Evolutionary conservation across 2,113 vertebrate species (phyloP).

Genomic region (Anolis sagrei): DNA sequence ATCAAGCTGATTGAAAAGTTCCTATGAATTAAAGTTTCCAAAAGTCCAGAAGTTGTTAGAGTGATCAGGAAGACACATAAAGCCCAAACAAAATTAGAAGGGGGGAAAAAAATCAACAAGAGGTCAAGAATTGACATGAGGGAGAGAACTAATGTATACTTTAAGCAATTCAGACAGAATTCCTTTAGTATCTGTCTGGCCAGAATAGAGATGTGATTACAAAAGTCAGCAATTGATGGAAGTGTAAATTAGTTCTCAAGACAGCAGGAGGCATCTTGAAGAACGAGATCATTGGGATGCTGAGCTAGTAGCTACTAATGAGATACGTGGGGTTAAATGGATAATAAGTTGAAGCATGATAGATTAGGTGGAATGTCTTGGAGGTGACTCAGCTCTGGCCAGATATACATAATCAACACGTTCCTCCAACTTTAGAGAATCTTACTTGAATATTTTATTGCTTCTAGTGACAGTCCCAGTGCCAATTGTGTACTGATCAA

Average conservation of each 20-base stretch:
- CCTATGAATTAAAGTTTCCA: neutral
- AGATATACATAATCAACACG: neutral
- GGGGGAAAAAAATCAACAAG: neutral
- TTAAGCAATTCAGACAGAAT: constrained; percentile 22
- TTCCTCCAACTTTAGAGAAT: neutral
- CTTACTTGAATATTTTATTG: neutral
- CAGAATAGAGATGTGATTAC: constrained; percentile 26
- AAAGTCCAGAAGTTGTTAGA: neutral
- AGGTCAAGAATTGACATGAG: neutral
- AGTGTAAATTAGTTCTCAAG: constrained; percentile 20
- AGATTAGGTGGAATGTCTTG: neutral
- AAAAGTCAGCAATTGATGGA: constrained; percentile 30
- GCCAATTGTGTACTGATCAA: neutral
- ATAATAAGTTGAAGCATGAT: neutral
- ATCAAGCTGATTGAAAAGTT: neutral
- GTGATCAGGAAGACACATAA: neutral
- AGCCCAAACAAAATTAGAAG: constrained; percentile 5
- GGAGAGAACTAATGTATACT: constrained; percentile 3
- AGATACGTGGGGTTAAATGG: neutral
- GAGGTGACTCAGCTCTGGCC: neutral
- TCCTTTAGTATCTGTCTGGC: constrained; percentile 8
- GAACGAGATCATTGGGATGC: constrained; percentile 19
- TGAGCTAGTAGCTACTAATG: constrained; percentile 17
- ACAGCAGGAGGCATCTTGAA: constrained; percentile 21
- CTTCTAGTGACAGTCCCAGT: neutral